Evolutionary conservation across 2,797 vertebrate species (phyloP), one percentile per base, ranked within the genome.

Genomic region (Dendrocincla tyrannina): DNA sequence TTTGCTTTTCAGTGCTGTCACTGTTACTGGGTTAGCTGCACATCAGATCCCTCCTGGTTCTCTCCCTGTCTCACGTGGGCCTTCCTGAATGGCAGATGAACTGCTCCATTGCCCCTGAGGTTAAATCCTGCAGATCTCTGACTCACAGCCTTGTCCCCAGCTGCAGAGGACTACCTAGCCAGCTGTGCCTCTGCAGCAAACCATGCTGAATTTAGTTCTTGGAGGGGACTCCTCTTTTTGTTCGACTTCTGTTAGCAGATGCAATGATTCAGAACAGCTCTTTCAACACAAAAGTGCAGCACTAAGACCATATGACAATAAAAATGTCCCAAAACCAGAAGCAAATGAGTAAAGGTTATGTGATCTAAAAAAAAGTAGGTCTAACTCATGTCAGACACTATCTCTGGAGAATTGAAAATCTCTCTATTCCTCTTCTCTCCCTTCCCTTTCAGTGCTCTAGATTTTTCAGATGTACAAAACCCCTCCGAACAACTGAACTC

Each of bases 1-100:
- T 95, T 66, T 92, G 15, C 49, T 78, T 91, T 83, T 66, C 64
- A 72, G n/a, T 37, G 35, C 64, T 95, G 91, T 83, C 88, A 66
- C 30, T 0, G 0, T 89, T 88, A 63, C 72, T 44, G 47, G 55
- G 50, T 85, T 89, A 91, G 47, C 66, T 87, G 49, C 44, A 59
- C 55, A 81, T 66, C 77, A 85, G 67, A 67, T 52, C 28, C 19
- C 53, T 76, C 73, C 52, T 73, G n/a, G 18, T 74, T 39, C 41
- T 46, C 30, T 82, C 55, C 74, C 11, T 64, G 49, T 60, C 44
- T 83, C 75, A 70, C 9, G 12, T 20, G 41, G 66, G 67, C 56
- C 41, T 63, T 85, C 27, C 60, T 63, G 67, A 82, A 70, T 22
- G 53, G 67, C 64, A 77, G 44, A 28, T 10, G 64, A 76, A 30